These are phyloP conservation scores for Ruditapes philippinarum DNA, from an alignment of 1,140 invertebrate species.

Conservation along the genomic window DNA sequence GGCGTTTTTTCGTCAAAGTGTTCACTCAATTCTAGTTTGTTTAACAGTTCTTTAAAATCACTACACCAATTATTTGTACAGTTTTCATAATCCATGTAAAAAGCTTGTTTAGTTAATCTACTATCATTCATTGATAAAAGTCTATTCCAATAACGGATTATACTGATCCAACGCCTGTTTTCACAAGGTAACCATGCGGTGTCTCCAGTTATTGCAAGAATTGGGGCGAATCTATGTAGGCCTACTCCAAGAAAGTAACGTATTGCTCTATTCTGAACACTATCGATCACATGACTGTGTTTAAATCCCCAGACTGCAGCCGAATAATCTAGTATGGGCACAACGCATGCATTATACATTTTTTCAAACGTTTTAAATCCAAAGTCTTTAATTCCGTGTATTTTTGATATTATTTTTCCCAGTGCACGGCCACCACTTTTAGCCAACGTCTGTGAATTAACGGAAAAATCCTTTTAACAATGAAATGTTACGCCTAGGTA, in stretches of 20 bases:
- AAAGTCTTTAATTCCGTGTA: background rate
- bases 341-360: slow-evolving; percentile 1
- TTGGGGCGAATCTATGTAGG: slow-evolving; percentile 24
- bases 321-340: slow-evolving; percentile 15
- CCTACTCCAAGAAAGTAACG: slow-evolving; percentile 1
- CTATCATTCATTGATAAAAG: slow-evolving; percentile 3
- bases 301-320: background rate
- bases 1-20: background rate
- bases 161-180: slow-evolving; percentile 22
- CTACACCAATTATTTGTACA: slow-evolving; percentile 39
- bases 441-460: background rate
- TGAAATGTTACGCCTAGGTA: slow-evolving; percentile 16
- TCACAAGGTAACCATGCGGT: slow-evolving; percentile 1
- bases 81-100: background rate
- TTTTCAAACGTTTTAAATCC: slow-evolving; percentile 16
- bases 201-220: background rate
- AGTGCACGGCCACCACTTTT: background rate
- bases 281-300: background rate
- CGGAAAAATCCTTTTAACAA: background rate
- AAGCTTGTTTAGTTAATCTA: slow-evolving; percentile 23
- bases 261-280: background rate
- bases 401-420: background rate
- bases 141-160: slow-evolving; percentile 15
- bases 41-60: slow-evolving; percentile 9
- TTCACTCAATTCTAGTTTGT: background rate